Percentiles rank a stretch among this genome's conserved stretches.
Evolutionary conservation across 2,113 vertebrate genomes (phyloP).

Genomic region (Ophthalmolycus amberensis): DNA sequence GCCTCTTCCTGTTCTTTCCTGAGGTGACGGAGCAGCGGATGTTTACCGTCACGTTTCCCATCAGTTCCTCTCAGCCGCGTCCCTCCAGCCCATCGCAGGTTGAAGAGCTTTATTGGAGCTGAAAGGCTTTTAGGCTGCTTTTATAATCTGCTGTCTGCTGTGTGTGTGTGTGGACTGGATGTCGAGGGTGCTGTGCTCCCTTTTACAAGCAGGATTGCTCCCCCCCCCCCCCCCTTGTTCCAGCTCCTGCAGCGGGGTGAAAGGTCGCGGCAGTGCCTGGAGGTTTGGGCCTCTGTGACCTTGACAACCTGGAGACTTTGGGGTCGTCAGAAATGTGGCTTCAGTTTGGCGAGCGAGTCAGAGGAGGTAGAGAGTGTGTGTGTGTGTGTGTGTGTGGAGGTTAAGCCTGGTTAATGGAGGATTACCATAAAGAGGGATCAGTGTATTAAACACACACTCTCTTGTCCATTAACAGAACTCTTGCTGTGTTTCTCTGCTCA

Average conservation of each 20-base stretch:
- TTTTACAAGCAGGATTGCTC: constrained; percentile 22
- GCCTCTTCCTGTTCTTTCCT: constrained; percentile 66
- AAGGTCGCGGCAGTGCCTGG: constrained; percentile 26
- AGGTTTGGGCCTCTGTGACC: constrained; percentile 24
- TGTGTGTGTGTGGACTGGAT: not conserved
- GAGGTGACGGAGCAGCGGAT: constrained; percentile 43
- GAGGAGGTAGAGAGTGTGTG: not conserved
- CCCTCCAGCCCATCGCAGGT: constrained; percentile 21
- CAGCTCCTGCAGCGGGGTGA: constrained; percentile 8
- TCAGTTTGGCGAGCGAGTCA: not conserved
- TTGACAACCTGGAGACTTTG: not conserved
- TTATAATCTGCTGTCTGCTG: not conserved
- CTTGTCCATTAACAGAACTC: constrained; percentile 51
- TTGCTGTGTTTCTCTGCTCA: constrained; percentile 33
- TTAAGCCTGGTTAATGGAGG: constrained; percentile 63
- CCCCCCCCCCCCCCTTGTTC: not conserved
- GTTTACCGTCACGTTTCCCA: constrained; percentile 52
- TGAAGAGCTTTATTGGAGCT: constrained; percentile 46
- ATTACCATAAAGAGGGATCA: constrained; percentile 57
- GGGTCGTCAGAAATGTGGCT: constrained; percentile 20
- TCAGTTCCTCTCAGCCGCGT: constrained; percentile 7
- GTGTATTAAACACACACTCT: constrained; percentile 66
- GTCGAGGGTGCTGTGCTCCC: not conserved
- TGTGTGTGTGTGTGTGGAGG: constrained; percentile 21
- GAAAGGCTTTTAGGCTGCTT: constrained; percentile 9